Conservation (phyloP, 64 coral and sea anemone genomes). For the Montipora efflorescens region DNA sequence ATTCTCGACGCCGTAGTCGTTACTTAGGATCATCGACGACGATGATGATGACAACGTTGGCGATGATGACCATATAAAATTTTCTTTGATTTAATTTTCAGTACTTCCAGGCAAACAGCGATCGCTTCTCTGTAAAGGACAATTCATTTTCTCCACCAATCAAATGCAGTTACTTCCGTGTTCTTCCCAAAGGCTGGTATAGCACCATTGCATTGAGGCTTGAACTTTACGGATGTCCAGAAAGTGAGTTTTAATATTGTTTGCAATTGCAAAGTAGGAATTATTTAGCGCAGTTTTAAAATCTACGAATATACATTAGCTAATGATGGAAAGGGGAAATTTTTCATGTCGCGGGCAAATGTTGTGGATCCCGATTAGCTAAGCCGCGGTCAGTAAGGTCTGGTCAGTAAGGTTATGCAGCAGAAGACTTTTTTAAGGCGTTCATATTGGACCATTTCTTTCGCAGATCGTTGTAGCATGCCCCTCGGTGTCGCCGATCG, state of each 20-base stretch:
- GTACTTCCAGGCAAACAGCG: constrained; percentile 70
- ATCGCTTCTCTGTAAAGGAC: constrained; percentile 44
- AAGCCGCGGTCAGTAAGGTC: no score
- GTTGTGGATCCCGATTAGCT: no score
- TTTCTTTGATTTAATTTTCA: not conserved
- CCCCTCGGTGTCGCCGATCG: constrained; percentile 85
- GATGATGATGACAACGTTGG: no score
- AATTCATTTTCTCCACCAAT: constrained; percentile 71
- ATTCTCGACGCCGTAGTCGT: no score
- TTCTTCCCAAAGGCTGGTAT: constrained; percentile 58
- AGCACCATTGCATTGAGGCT: constrained; percentile 69
- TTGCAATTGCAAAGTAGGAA: not conserved
- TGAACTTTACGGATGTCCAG: constrained; percentile 77
- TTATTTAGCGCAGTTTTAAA: not conserved
- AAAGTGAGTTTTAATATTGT: constrained; percentile 38
- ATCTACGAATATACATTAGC: no score
- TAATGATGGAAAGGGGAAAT: no score
- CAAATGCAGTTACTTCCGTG: constrained; percentile 57
- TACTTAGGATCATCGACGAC: no score
- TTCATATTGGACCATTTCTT: not conserved
- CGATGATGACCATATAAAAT: no score
- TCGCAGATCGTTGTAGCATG: constrained; percentile 77
- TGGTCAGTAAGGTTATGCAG: not conserved
- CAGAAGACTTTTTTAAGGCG: not conserved
- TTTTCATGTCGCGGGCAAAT: no score